Conservation (phyloP, 2,113 vertebrate species). For the Verasper variegatus region DNA sequence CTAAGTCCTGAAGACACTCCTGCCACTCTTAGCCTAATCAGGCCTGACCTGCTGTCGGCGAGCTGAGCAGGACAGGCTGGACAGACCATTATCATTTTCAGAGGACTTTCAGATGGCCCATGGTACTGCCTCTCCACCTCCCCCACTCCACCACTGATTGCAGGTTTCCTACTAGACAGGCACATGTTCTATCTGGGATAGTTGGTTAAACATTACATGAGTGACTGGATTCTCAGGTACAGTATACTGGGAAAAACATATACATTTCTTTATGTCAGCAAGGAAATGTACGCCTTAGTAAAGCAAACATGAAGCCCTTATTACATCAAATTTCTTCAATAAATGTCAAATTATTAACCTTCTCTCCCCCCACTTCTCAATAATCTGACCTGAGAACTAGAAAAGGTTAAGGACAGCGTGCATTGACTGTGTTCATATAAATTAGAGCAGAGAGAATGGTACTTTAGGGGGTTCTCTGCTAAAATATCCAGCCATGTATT, state of each 20-base stretch:
- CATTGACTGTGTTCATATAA: background rate
- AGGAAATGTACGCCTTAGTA: slow-evolving; percentile 2
- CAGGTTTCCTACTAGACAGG: slow-evolving; percentile 50
- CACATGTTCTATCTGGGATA: slow-evolving; percentile 49
- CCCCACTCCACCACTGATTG: slow-evolving; percentile 54
- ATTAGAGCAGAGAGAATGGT: background rate
- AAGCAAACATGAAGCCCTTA: background rate
- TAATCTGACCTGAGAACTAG: background rate
- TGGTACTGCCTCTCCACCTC: slow-evolving; percentile 35
- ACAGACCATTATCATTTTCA: slow-evolving; percentile 72
- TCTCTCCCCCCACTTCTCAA: background rate
- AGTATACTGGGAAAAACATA: background rate
- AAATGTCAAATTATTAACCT: slow-evolving; percentile 5
- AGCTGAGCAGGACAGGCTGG: slow-evolving; percentile 54
- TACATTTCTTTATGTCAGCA: background rate
- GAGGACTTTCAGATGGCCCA: slow-evolving; percentile 55
- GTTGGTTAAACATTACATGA: slow-evolving; percentile 73
- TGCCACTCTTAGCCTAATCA: slow-evolving; percentile 84
- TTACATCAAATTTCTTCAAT: background rate
- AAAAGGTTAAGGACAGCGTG: background rate
- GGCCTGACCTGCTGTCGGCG: slow-evolving; percentile 77
- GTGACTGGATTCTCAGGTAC: slow-evolving; percentile 34
- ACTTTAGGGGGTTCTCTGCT: background rate
- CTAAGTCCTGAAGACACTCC: slow-evolving; percentile 83
- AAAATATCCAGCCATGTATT: background rate